These are phyloP conservation scores for Hylia prasina DNA, from an alignment of 2,113 vertebrate genomes.

Conservation along the genomic window DNA sequence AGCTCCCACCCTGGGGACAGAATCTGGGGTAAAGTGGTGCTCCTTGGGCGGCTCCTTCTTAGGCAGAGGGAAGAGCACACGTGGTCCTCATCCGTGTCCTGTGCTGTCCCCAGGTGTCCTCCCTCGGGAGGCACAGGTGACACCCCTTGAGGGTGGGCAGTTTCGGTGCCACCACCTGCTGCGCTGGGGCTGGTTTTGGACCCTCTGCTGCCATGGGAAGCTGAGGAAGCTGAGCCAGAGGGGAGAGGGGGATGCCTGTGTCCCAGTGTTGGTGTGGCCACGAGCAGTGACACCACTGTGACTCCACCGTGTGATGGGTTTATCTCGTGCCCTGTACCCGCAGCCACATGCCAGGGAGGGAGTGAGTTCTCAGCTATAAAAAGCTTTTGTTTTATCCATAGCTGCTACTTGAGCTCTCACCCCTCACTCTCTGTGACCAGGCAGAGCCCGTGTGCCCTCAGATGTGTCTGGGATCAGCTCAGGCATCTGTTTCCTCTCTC, in stretches of 20 bases:
- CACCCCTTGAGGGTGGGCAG: rapidly evolving
- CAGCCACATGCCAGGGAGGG: background rate
- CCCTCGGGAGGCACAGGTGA: background rate
- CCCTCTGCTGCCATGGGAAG: rapidly evolving
- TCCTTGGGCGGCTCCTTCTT: background rate
- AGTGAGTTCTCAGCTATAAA: constrained; percentile 22
- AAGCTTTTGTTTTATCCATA: constrained; percentile 1
- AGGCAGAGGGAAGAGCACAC: background rate
- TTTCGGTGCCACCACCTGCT: background rate
- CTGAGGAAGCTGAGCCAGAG: background rate
- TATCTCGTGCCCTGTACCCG: background rate
- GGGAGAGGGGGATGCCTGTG: background rate
- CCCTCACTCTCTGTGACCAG: background rate
- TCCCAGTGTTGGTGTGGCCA: rapidly evolving
- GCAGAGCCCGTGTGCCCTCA: background rate
- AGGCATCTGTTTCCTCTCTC: background rate
- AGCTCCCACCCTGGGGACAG: background rate
- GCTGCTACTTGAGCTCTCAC: background rate
- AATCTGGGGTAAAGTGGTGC: background rate
- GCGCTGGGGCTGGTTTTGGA: background rate
- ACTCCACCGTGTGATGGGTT: background rate
- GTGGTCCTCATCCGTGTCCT: rapidly evolving
- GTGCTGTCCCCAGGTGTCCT: background rate
- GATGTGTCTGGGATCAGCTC: background rate
- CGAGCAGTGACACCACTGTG: rapidly evolving